These are phyloP conservation scores for Bufotes viridis DNA, from an alignment of 2,797 vertebrate species.

Conservation along the genomic window DNA sequence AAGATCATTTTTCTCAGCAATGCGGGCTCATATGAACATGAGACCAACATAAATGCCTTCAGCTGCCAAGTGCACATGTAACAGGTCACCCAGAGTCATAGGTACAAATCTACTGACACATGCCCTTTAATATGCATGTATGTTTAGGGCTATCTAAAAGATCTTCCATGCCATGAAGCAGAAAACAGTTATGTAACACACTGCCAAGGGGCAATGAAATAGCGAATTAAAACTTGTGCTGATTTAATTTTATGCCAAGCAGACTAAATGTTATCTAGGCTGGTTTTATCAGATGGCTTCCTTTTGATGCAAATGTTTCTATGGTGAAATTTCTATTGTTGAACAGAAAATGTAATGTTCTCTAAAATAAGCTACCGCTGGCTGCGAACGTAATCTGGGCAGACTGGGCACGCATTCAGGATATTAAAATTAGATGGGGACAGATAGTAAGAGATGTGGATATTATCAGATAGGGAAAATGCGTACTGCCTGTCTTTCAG, in stretches of 20 bases:
- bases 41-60: no score
- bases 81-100: no score
- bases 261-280: slow-evolving; percentile 17
- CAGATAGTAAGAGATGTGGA: slow-evolving; percentile 3
- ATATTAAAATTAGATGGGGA: slow-evolving; percentile 31
- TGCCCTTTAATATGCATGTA: neutral
- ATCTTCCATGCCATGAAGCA: neutral
- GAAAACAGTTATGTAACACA: neutral
- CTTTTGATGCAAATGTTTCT: slow-evolving; percentile 41
- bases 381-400: neutral
- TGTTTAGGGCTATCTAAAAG: neutral
- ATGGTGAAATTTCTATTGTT: slow-evolving; percentile 27
- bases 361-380: slow-evolving; percentile 22
- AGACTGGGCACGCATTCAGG: slow-evolving; percentile 17
- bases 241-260: slow-evolving; percentile 16
- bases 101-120: no score
- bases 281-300: slow-evolving; percentile 15
- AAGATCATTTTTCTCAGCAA: no score
- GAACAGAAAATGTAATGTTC: slow-evolving; percentile 23
- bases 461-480: slow-evolving; percentile 19
- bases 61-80: no score
- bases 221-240: neutral
- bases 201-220: neutral
- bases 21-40: no score
- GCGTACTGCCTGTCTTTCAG: slow-evolving; percentile 6